Evolutionary conservation across 2,888 invertebrate genomes (phyloP), one percentile per base, ranked within the genome.

Genomic region (Timandra comae): DNA sequence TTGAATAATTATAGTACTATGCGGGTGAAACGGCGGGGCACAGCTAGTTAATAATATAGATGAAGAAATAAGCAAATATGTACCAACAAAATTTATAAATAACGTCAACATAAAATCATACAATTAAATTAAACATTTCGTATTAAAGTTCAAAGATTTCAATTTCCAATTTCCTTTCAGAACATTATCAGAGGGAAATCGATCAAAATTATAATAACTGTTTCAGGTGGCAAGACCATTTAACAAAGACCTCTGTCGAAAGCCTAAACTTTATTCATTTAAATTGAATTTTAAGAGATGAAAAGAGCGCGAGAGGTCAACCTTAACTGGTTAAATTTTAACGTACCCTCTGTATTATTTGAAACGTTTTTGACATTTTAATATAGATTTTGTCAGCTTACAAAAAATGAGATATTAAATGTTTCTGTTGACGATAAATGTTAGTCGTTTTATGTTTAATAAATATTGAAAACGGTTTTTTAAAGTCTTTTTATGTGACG

Each of bases 131-230:
- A 51, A 53, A 35, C 43, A 51, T 29, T 27, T 23, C 33, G 33
- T 19, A n/a, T 12, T 19, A 8, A 12, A 30, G 27, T 48, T 51
- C 47, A 44, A 9, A 56, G 55, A 62, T 73, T 73, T 78, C 67
- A 79, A 82, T 80, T 79, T 79, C 74, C 76, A 63, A 57, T 47
- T 41, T 12, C 50, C 51, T 51, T 63, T 63, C 32, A 34, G 21
- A 64, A 64, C 57, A 58, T 66, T 61, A 66, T 63, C 63, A 62
- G 60, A 56, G 52, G 60, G 51, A 52, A 60, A 57, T 52, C 67
- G 68, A 72, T 78, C 67, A 66, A 70, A 75, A 71, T 76, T 72
- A 73, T 68, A 73, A 75, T 69, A 67, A 65, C 62, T 54, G 63
- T 56, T 60, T 50, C 63, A 65, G 56, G 57, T 55, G 45, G 43